Percentiles rank a stretch among this genome's conserved stretches.
Evolutionary conservation across 2,888 invertebrate species (phyloP).

Genomic region (Eumacrocentrus americanus): DNA sequence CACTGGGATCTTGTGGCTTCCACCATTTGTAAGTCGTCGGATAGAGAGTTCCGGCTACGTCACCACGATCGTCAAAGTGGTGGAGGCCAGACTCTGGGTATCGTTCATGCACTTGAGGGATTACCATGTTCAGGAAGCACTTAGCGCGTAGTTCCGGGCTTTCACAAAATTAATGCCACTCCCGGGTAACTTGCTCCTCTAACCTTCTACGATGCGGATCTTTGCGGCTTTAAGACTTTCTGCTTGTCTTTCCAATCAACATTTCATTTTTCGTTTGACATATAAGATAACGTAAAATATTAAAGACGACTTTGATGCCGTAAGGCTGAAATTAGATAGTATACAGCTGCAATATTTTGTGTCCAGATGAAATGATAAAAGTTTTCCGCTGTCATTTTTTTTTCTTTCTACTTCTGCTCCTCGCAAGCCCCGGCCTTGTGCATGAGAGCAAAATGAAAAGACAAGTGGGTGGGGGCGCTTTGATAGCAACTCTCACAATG

Average conservation of each 20-base stretch:
- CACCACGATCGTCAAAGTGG: constrained; percentile 9
- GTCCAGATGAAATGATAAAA: constrained; percentile 44
- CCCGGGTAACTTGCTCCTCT: constrained; percentile 25
- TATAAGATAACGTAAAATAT: constrained; percentile 7
- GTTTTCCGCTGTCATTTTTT: constrained; percentile 30
- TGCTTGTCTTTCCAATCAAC: too few relatives aligned
- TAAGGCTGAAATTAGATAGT: constrained; percentile 40
- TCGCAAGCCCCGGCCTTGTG: background rate
- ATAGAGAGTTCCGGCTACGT: background rate
- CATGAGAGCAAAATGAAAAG: background rate
- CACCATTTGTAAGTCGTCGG: background rate
- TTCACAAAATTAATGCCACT: constrained; percentile 38
- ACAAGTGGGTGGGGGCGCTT: background rate
- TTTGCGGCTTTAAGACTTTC: background rate
- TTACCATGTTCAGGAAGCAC: constrained; percentile 45
- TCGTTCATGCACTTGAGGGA: constrained; percentile 31
- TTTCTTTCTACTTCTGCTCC: constrained; percentile 10
- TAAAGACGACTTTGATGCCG: background rate
- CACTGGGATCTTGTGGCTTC: background rate
- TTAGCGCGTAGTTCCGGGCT: constrained; percentile 29
- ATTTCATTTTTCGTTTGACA: too few relatives aligned
- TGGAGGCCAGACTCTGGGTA: background rate
- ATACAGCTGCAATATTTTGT: constrained; percentile 36
- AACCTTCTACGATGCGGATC: background rate
- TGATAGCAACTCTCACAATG: constrained; percentile 7